Conservation (phyloP, 2,113 vertebrate genomes). For the Triplophysa rosa region DNA sequence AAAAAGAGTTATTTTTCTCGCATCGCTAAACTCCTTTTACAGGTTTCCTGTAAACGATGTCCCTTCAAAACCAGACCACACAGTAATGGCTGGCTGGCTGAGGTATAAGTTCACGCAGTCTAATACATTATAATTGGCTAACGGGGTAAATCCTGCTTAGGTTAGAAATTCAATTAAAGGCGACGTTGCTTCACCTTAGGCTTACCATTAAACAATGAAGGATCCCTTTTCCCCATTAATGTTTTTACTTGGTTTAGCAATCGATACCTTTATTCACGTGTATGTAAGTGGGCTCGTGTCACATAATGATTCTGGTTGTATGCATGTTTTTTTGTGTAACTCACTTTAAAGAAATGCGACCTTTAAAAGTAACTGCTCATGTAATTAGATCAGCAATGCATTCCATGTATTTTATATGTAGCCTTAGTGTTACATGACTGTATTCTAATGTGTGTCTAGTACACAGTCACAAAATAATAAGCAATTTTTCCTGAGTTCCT, state of each 20-base stretch:
- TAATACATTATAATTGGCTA: constrained; percentile 42
- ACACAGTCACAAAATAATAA: not conserved
- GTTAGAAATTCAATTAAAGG: constrained; percentile 43
- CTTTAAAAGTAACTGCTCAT: not conserved
- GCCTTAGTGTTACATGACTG: constrained; percentile 1
- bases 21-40: not conserved
- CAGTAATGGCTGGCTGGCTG: not conserved
- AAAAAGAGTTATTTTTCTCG: constrained; percentile 29
- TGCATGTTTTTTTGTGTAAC: constrained; percentile 9
- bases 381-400: constrained; percentile 7
- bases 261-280: constrained; percentile 31
- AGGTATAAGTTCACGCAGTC: not conserved
- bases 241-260: constrained; percentile 26
- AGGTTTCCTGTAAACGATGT: not conserved
- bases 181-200: constrained; percentile 27
- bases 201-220: constrained; percentile 32
- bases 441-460: not conserved
- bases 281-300: not conserved
- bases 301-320: not conserved
- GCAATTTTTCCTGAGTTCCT: not conserved
- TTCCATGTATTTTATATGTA: not conserved
- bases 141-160: constrained; percentile 31
- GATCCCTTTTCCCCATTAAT: not conserved
- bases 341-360: constrained; percentile 8
- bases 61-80: not conserved